Percentiles rank a stretch among this genome's conserved stretches.
Evolutionary conservation across 2,888 invertebrate genomes (phyloP).

Genomic region (Theretra japonica): DNA sequence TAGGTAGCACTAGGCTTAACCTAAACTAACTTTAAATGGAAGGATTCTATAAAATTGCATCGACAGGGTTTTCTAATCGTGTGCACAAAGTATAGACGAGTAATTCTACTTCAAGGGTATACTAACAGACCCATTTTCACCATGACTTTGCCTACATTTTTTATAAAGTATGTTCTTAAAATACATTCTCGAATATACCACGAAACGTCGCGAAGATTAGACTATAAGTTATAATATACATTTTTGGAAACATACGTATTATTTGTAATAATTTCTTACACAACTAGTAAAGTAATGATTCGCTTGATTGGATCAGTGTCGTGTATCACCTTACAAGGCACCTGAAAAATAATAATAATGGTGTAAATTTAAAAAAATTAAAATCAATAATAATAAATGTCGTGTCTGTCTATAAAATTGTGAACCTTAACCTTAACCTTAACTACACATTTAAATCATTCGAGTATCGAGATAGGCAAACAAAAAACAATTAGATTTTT

Average conservation of each 20-base stretch:
- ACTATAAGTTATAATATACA: not conserved
- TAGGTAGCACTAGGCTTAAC: too few relatives aligned
- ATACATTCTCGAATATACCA: not conserved
- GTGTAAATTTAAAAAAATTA: not conserved
- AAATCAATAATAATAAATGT: not conserved
- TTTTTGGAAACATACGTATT: conserved; percentile 17
- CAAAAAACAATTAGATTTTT: too few relatives aligned
- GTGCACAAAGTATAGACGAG: too few relatives aligned
- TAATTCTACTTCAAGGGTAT: too few relatives aligned
- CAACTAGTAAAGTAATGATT: conserved; percentile 22
- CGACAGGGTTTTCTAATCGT: too few relatives aligned
- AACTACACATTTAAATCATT: too few relatives aligned
- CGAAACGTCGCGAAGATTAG: not conserved
- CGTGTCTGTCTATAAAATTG: too few relatives aligned
- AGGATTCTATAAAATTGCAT: too few relatives aligned
- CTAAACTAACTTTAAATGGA: too few relatives aligned
- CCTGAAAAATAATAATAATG: conserved; percentile 49
- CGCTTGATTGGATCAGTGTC: conserved; percentile 30
- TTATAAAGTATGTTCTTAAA: not conserved
- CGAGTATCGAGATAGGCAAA: too few relatives aligned
- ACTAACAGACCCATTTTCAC: too few relatives aligned
- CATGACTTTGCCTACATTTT: not conserved
- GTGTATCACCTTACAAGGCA: conserved; percentile 55
- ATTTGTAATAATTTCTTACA: conserved; percentile 10
- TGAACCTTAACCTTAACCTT: too few relatives aligned